Evolutionary conservation across 2,888 invertebrate genomes (phyloP).

Genomic region (Clusia tigrina): DNA sequence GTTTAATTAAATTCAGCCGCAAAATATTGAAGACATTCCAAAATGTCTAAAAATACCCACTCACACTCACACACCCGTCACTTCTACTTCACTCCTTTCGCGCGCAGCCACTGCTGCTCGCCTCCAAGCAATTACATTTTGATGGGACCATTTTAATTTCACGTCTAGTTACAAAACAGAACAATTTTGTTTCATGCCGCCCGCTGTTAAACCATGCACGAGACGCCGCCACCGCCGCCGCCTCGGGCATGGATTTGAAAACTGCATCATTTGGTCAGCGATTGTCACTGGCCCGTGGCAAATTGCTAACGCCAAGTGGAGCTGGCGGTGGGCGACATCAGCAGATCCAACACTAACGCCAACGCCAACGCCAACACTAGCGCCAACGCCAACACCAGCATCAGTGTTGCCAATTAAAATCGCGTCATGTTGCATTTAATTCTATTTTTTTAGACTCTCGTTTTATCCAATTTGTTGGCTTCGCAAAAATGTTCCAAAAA

Average conservation of each 20-base stretch:
- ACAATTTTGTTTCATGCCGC: neutral
- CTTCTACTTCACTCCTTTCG: too few relatives aligned
- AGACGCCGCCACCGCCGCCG: neutral
- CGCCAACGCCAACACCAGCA: too few relatives aligned
- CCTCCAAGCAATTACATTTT: conserved; percentile 1
- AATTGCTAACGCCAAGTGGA: neutral
- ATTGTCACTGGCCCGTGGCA: conserved; percentile 9
- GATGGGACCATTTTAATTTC: neutral
- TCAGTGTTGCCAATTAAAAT: conserved; percentile 4
- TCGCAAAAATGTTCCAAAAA: too few relatives aligned
- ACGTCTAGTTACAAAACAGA: conserved; percentile 1
- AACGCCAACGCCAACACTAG: too few relatives aligned
- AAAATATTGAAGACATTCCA: neutral
- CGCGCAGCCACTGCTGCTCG: too few relatives aligned
- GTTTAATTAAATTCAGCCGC: neutral
- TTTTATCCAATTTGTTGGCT: too few relatives aligned
- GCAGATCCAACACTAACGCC: too few relatives aligned
- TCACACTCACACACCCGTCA: neutral
- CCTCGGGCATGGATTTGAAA: neutral
- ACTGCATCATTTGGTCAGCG: conserved; percentile 23
- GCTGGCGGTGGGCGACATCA: neutral
- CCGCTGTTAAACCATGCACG: too few relatives aligned
- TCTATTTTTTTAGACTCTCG: too few relatives aligned
- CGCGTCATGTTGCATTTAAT: neutral
- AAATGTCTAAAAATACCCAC: neutral